A percentile compares a stretch with the other conserved stretches of the same genome.
These are phyloP conservation scores for Apolygus lucorum DNA, from an alignment of 1,140 invertebrate species.

Conservation along the genomic window DNA sequence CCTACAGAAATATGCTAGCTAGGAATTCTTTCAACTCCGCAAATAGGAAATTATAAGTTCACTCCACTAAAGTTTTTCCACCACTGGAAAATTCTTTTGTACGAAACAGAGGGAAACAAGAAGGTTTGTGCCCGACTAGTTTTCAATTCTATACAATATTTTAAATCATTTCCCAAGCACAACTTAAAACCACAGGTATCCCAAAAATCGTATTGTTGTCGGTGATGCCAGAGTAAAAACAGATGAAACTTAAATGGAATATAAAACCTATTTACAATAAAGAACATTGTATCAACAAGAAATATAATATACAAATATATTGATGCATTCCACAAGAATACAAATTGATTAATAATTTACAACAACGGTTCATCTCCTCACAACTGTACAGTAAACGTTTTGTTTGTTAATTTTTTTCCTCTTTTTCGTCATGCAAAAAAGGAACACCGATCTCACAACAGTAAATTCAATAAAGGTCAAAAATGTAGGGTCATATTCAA, in stretches of 20 bases:
- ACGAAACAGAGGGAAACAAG: no score
- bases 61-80: no score
- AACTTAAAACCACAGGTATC: neutral
- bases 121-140: no score
- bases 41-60: no score
- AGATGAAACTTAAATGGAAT: no score
- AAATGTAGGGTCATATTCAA: neutral
- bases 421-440: neutral
- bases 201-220: neutral
- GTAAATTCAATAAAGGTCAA: neutral
- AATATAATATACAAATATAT: conserved; percentile 23
- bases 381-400: conserved; percentile 19
- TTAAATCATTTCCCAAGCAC: no score
- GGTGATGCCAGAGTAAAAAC: no score
- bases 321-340: conserved; percentile 16
- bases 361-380: conserved; percentile 5
- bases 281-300: conserved; percentile 22
- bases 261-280: conserved; percentile 21
- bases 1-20: no score
- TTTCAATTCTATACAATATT: no score
- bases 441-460: neutral
- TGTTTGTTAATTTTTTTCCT: conserved; percentile 1
- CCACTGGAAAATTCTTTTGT: no score
- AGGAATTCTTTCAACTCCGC: no score
- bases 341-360: conserved; percentile 5